Conservation (phyloP, 37 sponge, comb jelly and placozoan genomes). For the Chondrilla cf. caribensis region DNA sequence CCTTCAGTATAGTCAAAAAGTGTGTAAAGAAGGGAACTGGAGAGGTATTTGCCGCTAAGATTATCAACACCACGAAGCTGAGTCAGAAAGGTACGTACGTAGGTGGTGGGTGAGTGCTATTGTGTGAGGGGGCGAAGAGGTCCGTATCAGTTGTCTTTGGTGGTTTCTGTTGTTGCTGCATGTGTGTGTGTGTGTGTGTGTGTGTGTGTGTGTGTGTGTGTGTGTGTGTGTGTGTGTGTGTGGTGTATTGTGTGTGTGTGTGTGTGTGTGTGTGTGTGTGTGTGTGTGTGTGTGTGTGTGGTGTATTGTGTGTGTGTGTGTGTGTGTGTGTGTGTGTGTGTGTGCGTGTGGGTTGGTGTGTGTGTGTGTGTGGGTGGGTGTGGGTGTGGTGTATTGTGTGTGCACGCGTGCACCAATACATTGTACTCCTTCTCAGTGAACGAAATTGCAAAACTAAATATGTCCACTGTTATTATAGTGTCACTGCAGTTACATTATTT, state of each 20-base stretch:
- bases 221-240: background rate
- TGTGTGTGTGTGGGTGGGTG: background rate
- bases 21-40: constrained; percentile 36
- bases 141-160: too few relatives aligned
- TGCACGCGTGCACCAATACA: too few relatives aligned
- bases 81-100: constrained; percentile 4
- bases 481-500: too few relatives aligned
- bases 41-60: constrained; percentile 86
- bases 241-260: constrained; percentile 3
- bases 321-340: background rate
- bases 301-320: constrained; percentile 1
- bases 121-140: too few relatives aligned
- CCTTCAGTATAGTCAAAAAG: constrained; percentile 67
- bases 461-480: too few relatives aligned
- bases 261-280: background rate
- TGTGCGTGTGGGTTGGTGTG: background rate
- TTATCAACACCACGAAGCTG: constrained; percentile 62
- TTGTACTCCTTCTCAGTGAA: too few relatives aligned
- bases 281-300: constrained; percentile 16
- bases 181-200: constrained; percentile 19
- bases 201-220: constrained; percentile 1
- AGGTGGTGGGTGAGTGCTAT: too few relatives aligned
- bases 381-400: background rate
- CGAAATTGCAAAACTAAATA: too few relatives aligned
- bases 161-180: background rate